Conservation (phyloP, 1,140 invertebrate species). For the Papilio helenus region DNA sequence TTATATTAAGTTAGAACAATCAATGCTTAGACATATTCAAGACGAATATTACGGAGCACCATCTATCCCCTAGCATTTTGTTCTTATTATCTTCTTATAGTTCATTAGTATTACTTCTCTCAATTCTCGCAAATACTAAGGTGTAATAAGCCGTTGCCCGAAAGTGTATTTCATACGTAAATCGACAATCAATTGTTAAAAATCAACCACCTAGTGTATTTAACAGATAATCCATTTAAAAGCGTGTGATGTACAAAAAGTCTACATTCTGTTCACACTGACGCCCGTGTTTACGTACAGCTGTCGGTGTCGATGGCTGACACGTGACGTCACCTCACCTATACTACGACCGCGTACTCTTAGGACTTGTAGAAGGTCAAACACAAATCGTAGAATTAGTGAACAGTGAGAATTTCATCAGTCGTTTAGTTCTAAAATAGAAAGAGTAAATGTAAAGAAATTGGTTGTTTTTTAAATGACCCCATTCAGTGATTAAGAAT, state of each 20-base stretch:
- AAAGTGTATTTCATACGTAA: no score
- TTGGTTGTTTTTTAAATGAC: no score
- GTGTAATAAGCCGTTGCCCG: no score
- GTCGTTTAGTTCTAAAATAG: no score
- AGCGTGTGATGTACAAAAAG: conserved; percentile 1
- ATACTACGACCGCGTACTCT: neutral
- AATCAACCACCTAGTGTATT: neutral
- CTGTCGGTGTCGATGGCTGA: conserved; percentile 26
- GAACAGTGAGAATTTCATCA: no score
- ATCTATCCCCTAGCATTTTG: no score
- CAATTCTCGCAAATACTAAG: no score
- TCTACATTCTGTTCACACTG: neutral
- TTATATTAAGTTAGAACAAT: neutral
- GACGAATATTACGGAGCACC: neutral
- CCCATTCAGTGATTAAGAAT: no score
- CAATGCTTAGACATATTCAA: no score
- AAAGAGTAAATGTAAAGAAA: no score
- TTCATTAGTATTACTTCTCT: no score
- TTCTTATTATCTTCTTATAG: no score
- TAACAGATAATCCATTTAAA: conserved; percentile 9
- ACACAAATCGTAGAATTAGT: neutral
- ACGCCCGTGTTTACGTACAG: conserved; percentile 15
- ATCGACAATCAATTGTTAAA: neutral
- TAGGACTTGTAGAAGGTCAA: neutral
- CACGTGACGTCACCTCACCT: conserved; percentile 3